Conservation (phyloP, 2,113 vertebrate species). For the Alouatta palliata region DNA sequence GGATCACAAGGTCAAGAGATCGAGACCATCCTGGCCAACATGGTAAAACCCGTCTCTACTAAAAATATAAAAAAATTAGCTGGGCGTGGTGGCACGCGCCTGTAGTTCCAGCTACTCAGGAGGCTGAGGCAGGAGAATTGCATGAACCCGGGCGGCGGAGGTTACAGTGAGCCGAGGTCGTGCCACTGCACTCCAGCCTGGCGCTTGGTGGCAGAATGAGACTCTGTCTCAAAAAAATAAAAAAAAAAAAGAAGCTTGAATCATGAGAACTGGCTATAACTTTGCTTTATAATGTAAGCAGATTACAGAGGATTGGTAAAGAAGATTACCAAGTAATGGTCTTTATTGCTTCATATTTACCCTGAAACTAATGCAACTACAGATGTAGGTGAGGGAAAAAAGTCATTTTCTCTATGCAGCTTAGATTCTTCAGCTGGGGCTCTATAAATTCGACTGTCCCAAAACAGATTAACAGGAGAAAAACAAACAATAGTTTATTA, state of each 20-base stretch:
- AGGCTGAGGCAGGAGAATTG: no score
- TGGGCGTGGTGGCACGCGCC: accelerated
- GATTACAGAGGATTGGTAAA: neutral
- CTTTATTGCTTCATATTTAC: neutral
- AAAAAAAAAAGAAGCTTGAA: neutral
- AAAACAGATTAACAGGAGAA: neutral
- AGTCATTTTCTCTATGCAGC: neutral
- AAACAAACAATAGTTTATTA: neutral
- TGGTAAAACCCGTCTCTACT: no score
- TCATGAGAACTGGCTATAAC: neutral
- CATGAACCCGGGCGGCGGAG: no score
- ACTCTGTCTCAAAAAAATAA: neutral
- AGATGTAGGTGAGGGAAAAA: neutral
- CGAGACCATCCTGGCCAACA: no score
- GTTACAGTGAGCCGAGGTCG: no score
- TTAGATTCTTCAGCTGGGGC: neutral
- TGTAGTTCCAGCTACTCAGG: no score
- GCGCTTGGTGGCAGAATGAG: no score
- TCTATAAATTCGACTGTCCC: neutral
- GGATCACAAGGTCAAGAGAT: no score
- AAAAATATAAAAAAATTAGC: no score
- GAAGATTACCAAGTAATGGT: neutral
- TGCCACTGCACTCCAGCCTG: no score
- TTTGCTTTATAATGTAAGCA: neutral
- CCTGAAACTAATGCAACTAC: neutral